A percentile compares a stretch with the other conserved stretches of the same genome.
These are phyloP conservation scores for Pheosia tremula DNA, from an alignment of 2,888 invertebrate species.

Conservation along the genomic window DNA sequence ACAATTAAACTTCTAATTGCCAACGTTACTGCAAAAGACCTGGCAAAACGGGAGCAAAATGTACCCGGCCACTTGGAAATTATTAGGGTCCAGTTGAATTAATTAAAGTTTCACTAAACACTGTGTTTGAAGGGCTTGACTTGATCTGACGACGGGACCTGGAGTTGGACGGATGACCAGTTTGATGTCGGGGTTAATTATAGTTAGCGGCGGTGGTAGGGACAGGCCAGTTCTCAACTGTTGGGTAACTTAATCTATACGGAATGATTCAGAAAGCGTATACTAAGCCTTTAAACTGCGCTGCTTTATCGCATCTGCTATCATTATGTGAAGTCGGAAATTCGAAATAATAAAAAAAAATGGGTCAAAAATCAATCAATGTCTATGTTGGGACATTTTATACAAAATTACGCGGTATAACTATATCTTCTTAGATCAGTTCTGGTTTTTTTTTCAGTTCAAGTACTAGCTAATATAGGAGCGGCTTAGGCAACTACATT, in stretches of 20 bases:
- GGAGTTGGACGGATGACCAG: conserved; percentile 13
- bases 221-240: conserved; percentile 1
- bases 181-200: conserved; percentile 15
- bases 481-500: too few relatives aligned
- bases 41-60: conserved; percentile 30
- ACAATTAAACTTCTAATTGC: conserved; percentile 16
- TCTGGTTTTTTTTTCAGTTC: too few relatives aligned
- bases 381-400: too few relatives aligned
- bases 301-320: too few relatives aligned
- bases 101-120: conserved; percentile 60
- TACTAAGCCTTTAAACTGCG: too few relatives aligned
- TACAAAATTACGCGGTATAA: too few relatives aligned
- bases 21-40: conserved; percentile 16
- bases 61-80: conserved; percentile 49
- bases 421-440: too few relatives aligned
- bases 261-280: too few relatives aligned
- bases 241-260: neutral
- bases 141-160: conserved; percentile 23
- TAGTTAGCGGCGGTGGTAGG: conserved; percentile 20
- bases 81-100: conserved; percentile 55
- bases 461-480: too few relatives aligned
- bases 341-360: too few relatives aligned
- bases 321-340: too few relatives aligned
- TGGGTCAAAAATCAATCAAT: too few relatives aligned
- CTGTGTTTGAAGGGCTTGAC: conserved; percentile 36